Conservation (phyloP, 2,888 invertebrate species). For the Cataglyphis cursor region DNA sequence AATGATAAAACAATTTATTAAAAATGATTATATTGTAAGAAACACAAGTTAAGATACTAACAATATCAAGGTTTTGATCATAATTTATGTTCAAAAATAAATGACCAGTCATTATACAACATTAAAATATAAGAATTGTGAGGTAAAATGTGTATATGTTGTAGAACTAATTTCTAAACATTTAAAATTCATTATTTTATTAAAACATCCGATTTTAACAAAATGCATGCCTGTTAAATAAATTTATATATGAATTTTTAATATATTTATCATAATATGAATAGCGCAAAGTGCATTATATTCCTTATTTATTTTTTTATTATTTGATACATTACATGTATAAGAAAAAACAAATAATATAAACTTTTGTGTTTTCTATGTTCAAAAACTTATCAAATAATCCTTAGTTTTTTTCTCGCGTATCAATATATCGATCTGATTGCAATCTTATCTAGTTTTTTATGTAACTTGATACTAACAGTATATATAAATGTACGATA, state of each 20-base stretch:
- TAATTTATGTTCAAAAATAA: not conserved
- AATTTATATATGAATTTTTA: not conserved
- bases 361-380: not conserved
- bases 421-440: constrained; percentile 22
- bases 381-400: constrained; percentile 19
- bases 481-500: constrained; percentile 33
- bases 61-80: not conserved
- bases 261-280: not conserved
- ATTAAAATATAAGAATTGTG: not conserved
- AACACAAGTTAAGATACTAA: not conserved
- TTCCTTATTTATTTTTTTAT: not conserved
- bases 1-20: not conserved
- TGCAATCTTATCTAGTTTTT: constrained; percentile 8
- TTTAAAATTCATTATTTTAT: not conserved
- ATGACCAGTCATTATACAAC: not conserved
- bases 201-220: not conserved
- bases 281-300: not conserved
- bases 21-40: not conserved
- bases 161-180: not conserved
- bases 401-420: not conserved
- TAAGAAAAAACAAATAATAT: not conserved
- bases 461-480: not conserved
- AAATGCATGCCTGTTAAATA: not conserved
- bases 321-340: not conserved
- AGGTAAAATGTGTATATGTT: not conserved